Evolutionary conservation across 2,888 invertebrate genomes (phyloP).

Genomic region (Eurytoma californica): DNA sequence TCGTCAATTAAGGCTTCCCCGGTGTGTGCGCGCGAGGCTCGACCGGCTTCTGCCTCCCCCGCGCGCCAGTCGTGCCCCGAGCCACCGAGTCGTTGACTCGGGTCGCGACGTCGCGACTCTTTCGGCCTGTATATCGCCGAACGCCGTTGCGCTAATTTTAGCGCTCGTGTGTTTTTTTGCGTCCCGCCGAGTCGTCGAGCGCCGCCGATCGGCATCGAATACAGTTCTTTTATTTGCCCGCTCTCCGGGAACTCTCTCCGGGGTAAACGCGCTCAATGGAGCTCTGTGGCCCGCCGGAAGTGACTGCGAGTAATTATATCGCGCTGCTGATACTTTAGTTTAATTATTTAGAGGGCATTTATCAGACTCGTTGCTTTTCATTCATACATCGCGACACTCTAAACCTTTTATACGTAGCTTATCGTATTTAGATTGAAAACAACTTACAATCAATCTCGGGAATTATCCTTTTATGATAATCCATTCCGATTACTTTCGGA

Average conservation of each 20-base stretch:
- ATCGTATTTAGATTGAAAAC: too few species aligned
- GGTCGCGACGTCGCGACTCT: neutral
- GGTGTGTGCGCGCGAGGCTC: neutral
- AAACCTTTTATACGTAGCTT: too few species aligned
- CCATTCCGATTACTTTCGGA: too few species aligned
- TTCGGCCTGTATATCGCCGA: neutral
- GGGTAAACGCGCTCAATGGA: neutral
- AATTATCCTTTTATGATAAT: too few species aligned
- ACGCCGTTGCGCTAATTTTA: slow-evolving; percentile 17
- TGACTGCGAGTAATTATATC: neutral
- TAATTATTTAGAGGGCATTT: too few species aligned
- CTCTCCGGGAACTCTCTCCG: neutral
- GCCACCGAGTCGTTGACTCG: neutral
- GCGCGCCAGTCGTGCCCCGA: neutral
- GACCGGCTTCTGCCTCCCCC: neutral
- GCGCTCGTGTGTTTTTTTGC: neutral
- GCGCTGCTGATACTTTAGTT: neutral
- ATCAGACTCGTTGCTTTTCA: too few species aligned
- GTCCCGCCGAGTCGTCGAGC: neutral
- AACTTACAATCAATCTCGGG: too few species aligned
- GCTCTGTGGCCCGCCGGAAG: neutral
- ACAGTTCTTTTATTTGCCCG: neutral
- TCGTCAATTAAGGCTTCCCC: slow-evolving; percentile 49
- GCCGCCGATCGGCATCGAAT: too few species aligned
- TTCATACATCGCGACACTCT: too few species aligned